Evolutionary conservation across 2,797 vertebrate genomes (phyloP).

Genomic region (Eleutherodactylus coqui): DNA sequence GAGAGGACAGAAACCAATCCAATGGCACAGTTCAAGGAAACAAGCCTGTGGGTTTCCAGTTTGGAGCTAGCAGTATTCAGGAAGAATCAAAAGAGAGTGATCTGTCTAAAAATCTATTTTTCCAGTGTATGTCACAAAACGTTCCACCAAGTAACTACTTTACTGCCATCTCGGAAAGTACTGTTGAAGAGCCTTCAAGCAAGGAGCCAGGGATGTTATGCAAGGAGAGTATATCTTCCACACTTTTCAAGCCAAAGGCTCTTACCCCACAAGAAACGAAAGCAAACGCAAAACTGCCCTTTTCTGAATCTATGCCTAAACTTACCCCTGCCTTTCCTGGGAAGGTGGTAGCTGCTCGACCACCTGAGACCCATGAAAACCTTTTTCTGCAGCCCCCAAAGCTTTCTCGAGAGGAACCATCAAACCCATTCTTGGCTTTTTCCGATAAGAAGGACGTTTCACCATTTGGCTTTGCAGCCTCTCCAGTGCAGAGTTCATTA

Average conservation of each 20-base stretch:
- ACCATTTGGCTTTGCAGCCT: conserved; percentile 83
- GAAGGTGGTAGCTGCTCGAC: conserved; percentile 79
- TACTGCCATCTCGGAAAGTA: conserved; percentile 87
- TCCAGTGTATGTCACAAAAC: conserved; percentile 96
- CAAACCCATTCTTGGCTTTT: conserved; percentile 93
- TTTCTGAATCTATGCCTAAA: conserved; percentile 82
- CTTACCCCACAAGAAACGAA: conserved; percentile 80
- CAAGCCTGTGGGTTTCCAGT: conserved; percentile 86
- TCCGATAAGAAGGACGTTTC: conserved; percentile 85
- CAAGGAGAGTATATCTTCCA: conserved; percentile 76
- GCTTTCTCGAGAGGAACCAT: conserved; percentile 84
- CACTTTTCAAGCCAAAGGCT: conserved; percentile 75
- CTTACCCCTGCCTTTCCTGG: conserved; percentile 86
- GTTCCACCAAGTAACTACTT: conserved; percentile 92
- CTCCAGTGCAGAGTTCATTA: conserved; percentile 67
- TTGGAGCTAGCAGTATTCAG: conserved; percentile 79
- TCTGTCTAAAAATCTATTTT: conserved; percentile 94
- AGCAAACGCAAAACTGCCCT: conserved; percentile 78
- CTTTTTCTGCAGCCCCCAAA: conserved; percentile 94
- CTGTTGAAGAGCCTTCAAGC: conserved; percentile 84
- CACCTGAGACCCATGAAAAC: conserved; percentile 91
- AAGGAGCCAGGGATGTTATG: conserved; percentile 85
- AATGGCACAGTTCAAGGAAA: conserved; percentile 88
- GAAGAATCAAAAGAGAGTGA: conserved; percentile 83
- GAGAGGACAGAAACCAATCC: conserved; percentile 75